Evolutionary conservation across 2,888 invertebrate genomes (phyloP).

Genomic region (Acanthoscelides obtectus): DNA sequence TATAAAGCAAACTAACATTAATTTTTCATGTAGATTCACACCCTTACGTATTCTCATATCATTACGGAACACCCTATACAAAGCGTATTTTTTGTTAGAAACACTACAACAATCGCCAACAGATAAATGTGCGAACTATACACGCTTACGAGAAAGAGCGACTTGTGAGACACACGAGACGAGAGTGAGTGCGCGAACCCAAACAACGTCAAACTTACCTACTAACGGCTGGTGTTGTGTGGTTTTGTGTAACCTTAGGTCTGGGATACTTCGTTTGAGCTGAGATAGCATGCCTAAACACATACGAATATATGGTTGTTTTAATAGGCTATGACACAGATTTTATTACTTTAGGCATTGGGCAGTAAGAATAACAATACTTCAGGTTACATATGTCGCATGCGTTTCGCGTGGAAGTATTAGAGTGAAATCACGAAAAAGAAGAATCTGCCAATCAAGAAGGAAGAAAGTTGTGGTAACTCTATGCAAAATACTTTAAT

Average conservation of each 20-base stretch:
- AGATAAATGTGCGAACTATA: background rate
- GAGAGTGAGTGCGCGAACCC: background rate
- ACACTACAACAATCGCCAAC: background rate
- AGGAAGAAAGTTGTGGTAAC: too few species aligned
- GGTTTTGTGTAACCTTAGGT: slow-evolving; percentile 72
- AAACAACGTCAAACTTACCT: slow-evolving; percentile 53
- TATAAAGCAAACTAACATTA: too few species aligned
- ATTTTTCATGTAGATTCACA: too few species aligned
- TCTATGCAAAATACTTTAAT: too few species aligned
- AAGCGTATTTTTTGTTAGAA: background rate
- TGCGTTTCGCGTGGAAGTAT: too few species aligned
- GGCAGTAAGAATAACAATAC: background rate
- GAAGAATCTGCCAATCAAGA: too few species aligned
- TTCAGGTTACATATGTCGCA: background rate
- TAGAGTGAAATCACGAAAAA: too few species aligned
- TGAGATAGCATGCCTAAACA: slow-evolving; percentile 83
- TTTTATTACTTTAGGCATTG: slow-evolving; percentile 10
- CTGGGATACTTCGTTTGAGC: slow-evolving; percentile 84
- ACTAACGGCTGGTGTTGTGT: slow-evolving; percentile 63
- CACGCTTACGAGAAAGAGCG: too few species aligned
- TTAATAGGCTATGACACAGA: slow-evolving; percentile 25
- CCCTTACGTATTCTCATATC: too few species aligned
- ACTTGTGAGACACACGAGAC: background rate
- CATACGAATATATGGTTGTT: slow-evolving; percentile 35
- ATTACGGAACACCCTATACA: too few species aligned